Evolutionary conservation across 2,113 vertebrate species (phyloP).

Genomic region (Sylvietta virens): DNA sequence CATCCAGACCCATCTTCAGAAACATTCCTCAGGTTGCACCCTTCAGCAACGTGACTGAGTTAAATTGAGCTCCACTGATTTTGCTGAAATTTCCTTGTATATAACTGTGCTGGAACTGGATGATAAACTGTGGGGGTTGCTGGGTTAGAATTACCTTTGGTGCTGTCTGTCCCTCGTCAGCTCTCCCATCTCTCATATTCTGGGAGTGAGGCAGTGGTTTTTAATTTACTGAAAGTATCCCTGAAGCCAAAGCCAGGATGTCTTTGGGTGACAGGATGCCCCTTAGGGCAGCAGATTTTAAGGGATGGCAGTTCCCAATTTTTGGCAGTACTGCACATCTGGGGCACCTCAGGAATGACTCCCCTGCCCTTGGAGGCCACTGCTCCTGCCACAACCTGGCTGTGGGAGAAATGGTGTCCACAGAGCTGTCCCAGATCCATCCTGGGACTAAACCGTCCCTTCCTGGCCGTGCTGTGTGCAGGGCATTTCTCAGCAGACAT

Average conservation of each 20-base stretch:
- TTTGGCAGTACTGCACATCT: rapidly evolving
- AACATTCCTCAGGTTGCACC: background rate
- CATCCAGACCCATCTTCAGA: background rate
- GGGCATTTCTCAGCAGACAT: background rate
- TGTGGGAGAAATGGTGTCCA: background rate
- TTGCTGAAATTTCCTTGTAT: background rate
- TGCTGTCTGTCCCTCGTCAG: background rate
- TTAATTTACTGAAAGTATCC: background rate
- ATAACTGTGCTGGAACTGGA: background rate
- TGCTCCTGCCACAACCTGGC: background rate
- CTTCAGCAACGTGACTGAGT: background rate
- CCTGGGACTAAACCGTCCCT: background rate
- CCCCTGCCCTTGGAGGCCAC: background rate
- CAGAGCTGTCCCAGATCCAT: background rate
- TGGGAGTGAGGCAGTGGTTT: background rate
- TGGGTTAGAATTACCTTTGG: background rate
- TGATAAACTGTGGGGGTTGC: background rate
- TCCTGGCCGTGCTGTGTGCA: rapidly evolving
- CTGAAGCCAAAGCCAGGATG: background rate
- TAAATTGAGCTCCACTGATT: background rate
- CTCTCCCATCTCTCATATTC: background rate
- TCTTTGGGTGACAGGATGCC: background rate
- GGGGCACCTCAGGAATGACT: background rate
- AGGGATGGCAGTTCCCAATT: background rate
- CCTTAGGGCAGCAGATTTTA: background rate